phyloP scores from a whole-genome alignment of 2,888 invertebrate species.

The Campaea margaritaria region DNA sequence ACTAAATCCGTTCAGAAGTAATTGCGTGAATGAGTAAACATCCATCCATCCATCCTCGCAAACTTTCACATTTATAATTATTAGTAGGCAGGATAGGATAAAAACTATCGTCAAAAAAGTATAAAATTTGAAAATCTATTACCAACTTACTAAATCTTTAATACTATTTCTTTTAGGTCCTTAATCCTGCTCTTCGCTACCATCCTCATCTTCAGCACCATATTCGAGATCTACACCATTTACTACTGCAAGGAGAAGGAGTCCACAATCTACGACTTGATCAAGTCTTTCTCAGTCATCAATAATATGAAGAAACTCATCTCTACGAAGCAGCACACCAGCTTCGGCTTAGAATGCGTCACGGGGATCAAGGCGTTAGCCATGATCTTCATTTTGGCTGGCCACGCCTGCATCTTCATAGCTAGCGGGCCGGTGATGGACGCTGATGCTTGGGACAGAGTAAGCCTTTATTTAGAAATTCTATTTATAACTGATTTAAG shows the following conservation, averaged over 20 bases:
- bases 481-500: too few relatives aligned
- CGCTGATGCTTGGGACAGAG: constrained; percentile 86
- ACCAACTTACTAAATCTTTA: too few relatives aligned
- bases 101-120: too few relatives aligned
- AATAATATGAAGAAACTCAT: constrained; percentile 86
- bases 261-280: constrained; percentile 56
- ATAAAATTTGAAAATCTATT: too few relatives aligned
- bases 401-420: constrained; percentile 88
- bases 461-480: too few relatives aligned
- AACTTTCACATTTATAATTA: too few relatives aligned
- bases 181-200: constrained; percentile 74
- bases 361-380: constrained; percentile 88
- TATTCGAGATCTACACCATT: constrained; percentile 75
- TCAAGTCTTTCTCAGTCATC: constrained; percentile 85
- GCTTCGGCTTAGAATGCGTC: constrained; percentile 87
- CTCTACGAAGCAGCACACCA: constrained; percentile 83
- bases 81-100: too few relatives aligned
- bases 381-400: constrained; percentile 88
- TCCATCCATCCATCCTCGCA: too few relatives aligned
- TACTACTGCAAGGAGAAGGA: constrained; percentile 63
- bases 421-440: constrained; percentile 89
- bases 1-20: too few relatives aligned
- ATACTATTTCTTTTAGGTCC: constrained; percentile 65
- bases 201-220: constrained; percentile 75
- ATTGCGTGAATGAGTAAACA: too few relatives aligned